Evolutionary conservation across 1,140 invertebrate species (phyloP), one percentile per base, ranked within the genome.

Genomic region (Eciton burchellii): DNA sequence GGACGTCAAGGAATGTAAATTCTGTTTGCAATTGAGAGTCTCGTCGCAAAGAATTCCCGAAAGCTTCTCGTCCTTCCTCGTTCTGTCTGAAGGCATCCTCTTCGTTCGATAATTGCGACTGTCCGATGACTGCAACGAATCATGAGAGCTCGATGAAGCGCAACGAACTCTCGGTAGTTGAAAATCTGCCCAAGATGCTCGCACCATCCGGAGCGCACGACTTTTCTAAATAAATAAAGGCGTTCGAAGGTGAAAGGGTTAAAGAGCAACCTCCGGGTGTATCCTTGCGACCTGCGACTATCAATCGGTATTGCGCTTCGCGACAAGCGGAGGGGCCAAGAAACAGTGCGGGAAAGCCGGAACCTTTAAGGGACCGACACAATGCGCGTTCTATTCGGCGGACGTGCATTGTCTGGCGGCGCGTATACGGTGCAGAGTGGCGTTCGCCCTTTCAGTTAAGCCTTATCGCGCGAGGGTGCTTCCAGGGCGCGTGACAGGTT

Each of bases 371-470:
- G 63, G 72, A 73, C 60, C 54, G 72, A 85, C 81, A 24, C 86
- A 74, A 83, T 81, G 41, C 12, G 76, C 54, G 57, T 70, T 86
- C 76, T 68, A 29, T 9, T 57, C 56, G 19, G 73, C 54, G 60
- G 59, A 84, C 47, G 56, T n/a, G n/a, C 57, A 87, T 87, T 87
- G 85, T 87, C 16, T 68, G 29, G 92, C 82, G 89, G 89, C 85
- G 81, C 87, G 88, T 88, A 90, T n/a, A n/a, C n/a, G 91, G 92
- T 89, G 91, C 89, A 82, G 88, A 92, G 92, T 88, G 85, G 83
- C 90, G 81, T 63, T 88, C 82, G 86, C 83, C 89, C 85, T 92
- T 92, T 92, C 90, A 88, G 90, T 91, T 92, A 92, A 91, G n/a
- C 89, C 89, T 90, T 91, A 90, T 91, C 89, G 81, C 66, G 66